Conservation (phyloP, 2,888 invertebrate species). For the Calliscelio sp. region DNA sequence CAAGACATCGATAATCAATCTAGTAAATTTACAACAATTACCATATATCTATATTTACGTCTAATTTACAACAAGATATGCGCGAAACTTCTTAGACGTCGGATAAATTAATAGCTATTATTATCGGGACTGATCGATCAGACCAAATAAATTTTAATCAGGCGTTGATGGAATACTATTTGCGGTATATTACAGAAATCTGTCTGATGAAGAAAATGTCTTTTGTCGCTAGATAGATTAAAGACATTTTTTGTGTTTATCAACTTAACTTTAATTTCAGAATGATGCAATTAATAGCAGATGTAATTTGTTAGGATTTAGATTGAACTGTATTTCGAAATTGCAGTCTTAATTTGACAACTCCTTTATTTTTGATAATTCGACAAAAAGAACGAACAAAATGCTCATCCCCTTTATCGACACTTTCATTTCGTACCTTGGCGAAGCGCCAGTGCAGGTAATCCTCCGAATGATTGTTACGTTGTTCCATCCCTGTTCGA, state of each 20-base stretch:
- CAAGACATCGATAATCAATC: slow-evolving; percentile 45
- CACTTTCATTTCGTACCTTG: slow-evolving; percentile 64
- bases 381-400: slow-evolving; percentile 49
- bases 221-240: too few relatives aligned
- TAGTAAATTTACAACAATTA: slow-evolving; percentile 22
- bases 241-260: too few relatives aligned
- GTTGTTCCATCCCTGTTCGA: slow-evolving; percentile 31
- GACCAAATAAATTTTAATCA: slow-evolving; percentile 7
- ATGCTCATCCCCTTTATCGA: slow-evolving; percentile 65
- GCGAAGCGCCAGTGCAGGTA: slow-evolving; percentile 62
- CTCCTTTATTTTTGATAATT: slow-evolving; percentile 49
- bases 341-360: not conserved
- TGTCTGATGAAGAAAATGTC: too few relatives aligned
- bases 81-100: not conserved
- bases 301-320: too few relatives aligned
- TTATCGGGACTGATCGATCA: not conserved
- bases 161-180: not conserved
- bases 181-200: not conserved
- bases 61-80: slow-evolving; percentile 2
- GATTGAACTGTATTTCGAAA: too few relatives aligned
- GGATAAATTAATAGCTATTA: not conserved
- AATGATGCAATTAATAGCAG: too few relatives aligned
- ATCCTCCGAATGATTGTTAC: slow-evolving; percentile 59
- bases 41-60: not conserved
- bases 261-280: too few relatives aligned